Percentiles rank a stretch among this genome's conserved stretches.
These are phyloP conservation scores for Cnemophilus loriae DNA, from an alignment of 2,113 vertebrate genomes.

Conservation along the genomic window DNA sequence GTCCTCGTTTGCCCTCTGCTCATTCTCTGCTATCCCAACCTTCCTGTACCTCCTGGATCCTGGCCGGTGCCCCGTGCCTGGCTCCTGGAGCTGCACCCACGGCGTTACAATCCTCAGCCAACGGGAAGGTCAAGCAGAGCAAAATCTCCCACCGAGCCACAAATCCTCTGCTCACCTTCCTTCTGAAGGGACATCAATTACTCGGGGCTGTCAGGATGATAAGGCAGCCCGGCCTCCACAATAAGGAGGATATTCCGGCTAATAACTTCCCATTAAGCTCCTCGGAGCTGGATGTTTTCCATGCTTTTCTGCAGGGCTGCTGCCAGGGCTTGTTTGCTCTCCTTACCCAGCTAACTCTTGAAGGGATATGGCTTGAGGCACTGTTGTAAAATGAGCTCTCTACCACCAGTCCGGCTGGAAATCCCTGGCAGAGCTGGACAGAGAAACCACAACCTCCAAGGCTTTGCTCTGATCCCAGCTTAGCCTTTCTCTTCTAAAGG, in stretches of 20 bases:
- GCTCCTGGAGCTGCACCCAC: neutral
- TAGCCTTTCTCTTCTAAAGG: neutral
- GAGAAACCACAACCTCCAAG: neutral
- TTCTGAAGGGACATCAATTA: constrained; percentile 64
- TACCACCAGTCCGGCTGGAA: neutral
- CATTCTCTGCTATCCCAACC: neutral
- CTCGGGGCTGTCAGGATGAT: constrained; percentile 55
- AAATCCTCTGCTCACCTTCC: constrained; percentile 57
- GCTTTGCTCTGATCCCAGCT: neutral
- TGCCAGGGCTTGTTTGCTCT: constrained; percentile 45
- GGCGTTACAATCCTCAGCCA: neutral
- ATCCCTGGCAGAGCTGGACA: neutral
- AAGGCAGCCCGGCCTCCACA: constrained; percentile 19
- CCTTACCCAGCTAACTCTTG: constrained; percentile 1
- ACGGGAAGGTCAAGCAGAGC: constrained; percentile 39
- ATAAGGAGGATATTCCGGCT: constrained; percentile 50
- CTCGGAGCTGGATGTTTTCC: constrained; percentile 35
- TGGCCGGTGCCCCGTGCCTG: neutral
- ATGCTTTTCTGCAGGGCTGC: neutral
- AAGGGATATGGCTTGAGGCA: constrained; percentile 7
- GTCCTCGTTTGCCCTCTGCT: neutral
- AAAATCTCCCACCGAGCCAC: constrained; percentile 52
- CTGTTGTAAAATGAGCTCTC: neutral
- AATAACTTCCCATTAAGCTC: constrained; percentile 63
- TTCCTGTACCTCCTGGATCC: neutral